Evolutionary conservation across 2,113 vertebrate genomes (phyloP), one percentile per base, ranked within the genome.

Genomic region (Chrysochloris asiatica): DNA sequence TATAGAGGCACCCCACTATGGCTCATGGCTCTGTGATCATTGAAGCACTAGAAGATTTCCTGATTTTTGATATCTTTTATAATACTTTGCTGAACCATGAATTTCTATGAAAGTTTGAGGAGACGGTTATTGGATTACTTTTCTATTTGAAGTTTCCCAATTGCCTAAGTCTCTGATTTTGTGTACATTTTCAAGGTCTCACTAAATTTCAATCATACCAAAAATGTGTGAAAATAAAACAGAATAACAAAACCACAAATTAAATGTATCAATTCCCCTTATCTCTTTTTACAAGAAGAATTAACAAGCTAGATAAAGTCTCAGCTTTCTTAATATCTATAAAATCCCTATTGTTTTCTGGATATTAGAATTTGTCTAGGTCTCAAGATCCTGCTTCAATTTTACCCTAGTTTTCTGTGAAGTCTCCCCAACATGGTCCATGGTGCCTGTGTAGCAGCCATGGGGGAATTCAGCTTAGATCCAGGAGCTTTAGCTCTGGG

Each of bases 61-160:
- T 63, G 41, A 65, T 47, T 87, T 87, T 89, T 75, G 85, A 6
- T 50, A 71, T 77, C 89, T 92, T 65, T 87, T 79, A 79, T 59
- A 38, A 41, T 80, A 72, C 38, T 94, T 95, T 85, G 50, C 78
- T 94, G 84, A 87, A 89, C 61, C 47, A 59, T 89, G 77, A 88
- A 92, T 92, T 94, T 95, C 95, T 89, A 10, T 89, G 81, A 92
- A 89, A 88, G 52, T 81, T 28, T 80, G 65, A 94, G 24, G 75
- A 81, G 28, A 59, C 24, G 8, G 52, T 83, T 81, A 94, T 79
- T 84, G 17, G 30, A 93, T 92, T 92, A 8, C 10, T 92, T 92
- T 93, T 22, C 76, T 61, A 59, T 94, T 81, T 92, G 26, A 13
- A 93, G 85, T 4, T 54, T 89, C 71, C 50, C 54, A 50, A 63